Percentiles rank a stretch among this genome's conserved stretches.
These are phyloP conservation scores for Drosophila oshimai DNA, from an alignment of 1,140 invertebrate species.

Conservation along the genomic window DNA sequence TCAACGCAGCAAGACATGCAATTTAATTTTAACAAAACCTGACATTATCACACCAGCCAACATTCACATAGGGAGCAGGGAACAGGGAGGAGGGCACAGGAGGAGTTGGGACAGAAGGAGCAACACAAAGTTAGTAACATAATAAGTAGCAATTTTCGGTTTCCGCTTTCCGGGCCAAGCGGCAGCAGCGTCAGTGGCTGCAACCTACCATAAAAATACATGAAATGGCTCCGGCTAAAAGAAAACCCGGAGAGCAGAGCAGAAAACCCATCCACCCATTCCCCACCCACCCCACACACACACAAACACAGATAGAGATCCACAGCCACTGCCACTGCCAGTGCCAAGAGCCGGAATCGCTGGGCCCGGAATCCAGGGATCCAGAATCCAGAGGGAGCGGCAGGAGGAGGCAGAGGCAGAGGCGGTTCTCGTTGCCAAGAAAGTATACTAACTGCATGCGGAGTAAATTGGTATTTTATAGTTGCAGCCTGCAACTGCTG, in stretches of 20 bases:
- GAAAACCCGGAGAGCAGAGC: slow-evolving; percentile 41
- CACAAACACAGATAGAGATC: neutral
- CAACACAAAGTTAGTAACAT: slow-evolving; percentile 80
- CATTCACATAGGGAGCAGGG: neutral
- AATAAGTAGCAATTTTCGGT: slow-evolving; percentile 81
- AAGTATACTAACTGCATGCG: slow-evolving; percentile 67
- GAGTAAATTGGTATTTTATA: slow-evolving; percentile 78
- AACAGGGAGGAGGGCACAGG: neutral
- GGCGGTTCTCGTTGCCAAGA: slow-evolving; percentile 60
- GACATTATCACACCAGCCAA: slow-evolving; percentile 78
- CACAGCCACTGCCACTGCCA: too few relatives aligned
- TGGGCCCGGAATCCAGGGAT: slow-evolving; percentile 18
- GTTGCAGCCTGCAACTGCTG: slow-evolving; percentile 53
- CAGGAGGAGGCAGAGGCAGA: neutral
- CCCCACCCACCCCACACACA: neutral
- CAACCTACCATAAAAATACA: slow-evolving; percentile 80
- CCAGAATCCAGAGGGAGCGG: neutral
- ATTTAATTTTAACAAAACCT: slow-evolving; percentile 81
- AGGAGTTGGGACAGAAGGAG: neutral
- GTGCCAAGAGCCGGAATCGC: slow-evolving; percentile 18
- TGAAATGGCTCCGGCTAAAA: slow-evolving; percentile 75
- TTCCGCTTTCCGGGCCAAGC: slow-evolving; percentile 74
- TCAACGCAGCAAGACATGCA: slow-evolving; percentile 78
- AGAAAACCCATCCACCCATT: slow-evolving; percentile 14
- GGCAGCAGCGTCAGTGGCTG: slow-evolving; percentile 55